Conservation (phyloP, 1,140 invertebrate genomes). For the Zaprionus capensis region DNA sequence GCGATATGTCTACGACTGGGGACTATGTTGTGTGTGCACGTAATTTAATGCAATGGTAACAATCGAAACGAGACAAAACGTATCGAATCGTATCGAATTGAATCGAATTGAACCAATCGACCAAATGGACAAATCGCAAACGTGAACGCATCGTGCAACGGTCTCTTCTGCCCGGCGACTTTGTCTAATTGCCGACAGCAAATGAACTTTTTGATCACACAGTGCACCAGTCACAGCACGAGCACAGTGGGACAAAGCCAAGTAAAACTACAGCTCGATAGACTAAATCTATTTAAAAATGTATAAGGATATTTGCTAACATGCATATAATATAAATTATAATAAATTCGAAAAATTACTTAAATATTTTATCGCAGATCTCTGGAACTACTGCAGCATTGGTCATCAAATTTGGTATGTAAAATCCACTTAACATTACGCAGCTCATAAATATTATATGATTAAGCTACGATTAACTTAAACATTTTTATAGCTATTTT, state of each 20-base stretch:
- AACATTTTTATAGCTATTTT: no score
- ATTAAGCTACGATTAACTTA: no score
- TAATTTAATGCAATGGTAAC: conserved; percentile 70
- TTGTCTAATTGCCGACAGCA: conserved; percentile 27
- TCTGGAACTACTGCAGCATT: no score
- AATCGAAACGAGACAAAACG: conserved; percentile 52
- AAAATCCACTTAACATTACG: no score
- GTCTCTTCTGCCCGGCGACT: neutral
- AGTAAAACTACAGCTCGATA: neutral
- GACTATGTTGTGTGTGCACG: conserved; percentile 45
- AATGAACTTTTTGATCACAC: conserved; percentile 7
- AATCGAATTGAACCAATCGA: neutral
- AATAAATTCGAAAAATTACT: no score
- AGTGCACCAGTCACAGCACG: conserved; percentile 4
- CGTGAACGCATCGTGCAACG: conserved; percentile 10
- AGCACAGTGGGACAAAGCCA: neutral
- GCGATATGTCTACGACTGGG: conserved; percentile 32
- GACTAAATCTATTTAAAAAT: no score
- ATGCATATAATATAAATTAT: no score
- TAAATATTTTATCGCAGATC: no score
- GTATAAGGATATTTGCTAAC: no score
- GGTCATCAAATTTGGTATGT: no score
- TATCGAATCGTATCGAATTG: conserved; percentile 6
- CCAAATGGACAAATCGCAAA: conserved; percentile 26
- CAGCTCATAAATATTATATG: no score